These are phyloP conservation scores for Pyrocoelia pectoralis DNA, from an alignment of 2,888 invertebrate species.

Conservation along the genomic window DNA sequence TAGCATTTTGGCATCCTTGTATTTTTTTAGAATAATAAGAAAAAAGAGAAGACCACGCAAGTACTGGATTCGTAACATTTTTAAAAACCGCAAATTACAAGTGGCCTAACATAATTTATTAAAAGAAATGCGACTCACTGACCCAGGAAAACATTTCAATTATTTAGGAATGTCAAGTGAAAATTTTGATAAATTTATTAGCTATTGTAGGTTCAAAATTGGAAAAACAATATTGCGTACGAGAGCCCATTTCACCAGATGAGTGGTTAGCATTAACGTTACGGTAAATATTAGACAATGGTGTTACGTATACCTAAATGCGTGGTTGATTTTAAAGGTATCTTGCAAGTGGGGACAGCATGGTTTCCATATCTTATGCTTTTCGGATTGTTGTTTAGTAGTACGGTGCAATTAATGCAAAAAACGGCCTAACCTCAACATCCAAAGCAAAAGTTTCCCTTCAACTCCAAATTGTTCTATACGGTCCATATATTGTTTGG, in stretches of 20 bases:
- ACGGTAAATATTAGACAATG: conserved; percentile 2
- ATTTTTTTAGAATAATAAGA: no score
- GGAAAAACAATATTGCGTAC: no score
- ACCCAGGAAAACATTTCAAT: conserved; percentile 8
- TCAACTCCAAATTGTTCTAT: no score
- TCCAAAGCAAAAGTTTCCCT: no score
- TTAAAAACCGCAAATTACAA: no score
- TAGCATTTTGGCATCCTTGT: no score
- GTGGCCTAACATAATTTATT: conserved; percentile 10
- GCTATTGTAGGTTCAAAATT: conserved; percentile 6
- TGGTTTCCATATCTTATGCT: no score
- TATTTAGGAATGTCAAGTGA: conserved; percentile 12
- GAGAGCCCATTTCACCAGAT: conserved; percentile 6
- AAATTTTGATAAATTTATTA: conserved; percentile 5
- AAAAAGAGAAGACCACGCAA: conserved; percentile 4
- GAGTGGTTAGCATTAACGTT: conserved; percentile 4
- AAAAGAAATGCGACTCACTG: conserved; percentile 6
- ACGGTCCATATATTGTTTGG: no score
- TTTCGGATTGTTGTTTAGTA: no score
- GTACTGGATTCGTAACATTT: conserved; percentile 4
- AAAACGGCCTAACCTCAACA: no score
- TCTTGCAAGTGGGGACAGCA: conserved; percentile 11
- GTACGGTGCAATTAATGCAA: no score
- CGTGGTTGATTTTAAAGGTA: conserved; percentile 3
- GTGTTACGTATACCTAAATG: not conserved